Conservation (phyloP, 2,113 vertebrate species). For the Carassius gibelio region DNA sequence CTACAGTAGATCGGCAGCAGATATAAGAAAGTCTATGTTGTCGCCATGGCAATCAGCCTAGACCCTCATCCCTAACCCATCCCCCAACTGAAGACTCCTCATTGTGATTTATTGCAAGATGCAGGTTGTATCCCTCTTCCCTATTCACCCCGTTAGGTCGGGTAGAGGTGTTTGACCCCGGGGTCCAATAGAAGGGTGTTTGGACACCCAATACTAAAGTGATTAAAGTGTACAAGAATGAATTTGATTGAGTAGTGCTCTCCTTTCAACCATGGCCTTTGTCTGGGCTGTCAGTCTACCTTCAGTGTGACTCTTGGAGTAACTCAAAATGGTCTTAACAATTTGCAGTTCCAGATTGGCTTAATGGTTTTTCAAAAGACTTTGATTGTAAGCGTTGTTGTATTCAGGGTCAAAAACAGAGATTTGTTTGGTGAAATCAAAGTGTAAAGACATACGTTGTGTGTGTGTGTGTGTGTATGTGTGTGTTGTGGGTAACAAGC, state of each 20-base stretch:
- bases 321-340: slow-evolving; percentile 48
- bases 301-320: slow-evolving; percentile 10
- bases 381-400: slow-evolving; percentile 37
- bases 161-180: slow-evolving; percentile 3
- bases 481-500: slow-evolving; percentile 58
- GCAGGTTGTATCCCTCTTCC: background rate
- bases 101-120: slow-evolving; percentile 20
- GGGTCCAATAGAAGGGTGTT: slow-evolving; percentile 3
- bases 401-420: background rate
- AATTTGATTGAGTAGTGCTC: slow-evolving; percentile 36
- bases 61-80: slow-evolving; percentile 58
- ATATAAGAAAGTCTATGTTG: slow-evolving; percentile 78
- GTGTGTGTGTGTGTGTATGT: background rate
- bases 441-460: slow-evolving; percentile 36
- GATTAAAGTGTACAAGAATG: slow-evolving; percentile 50
- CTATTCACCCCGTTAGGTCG: slow-evolving; percentile 11
- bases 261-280: slow-evolving; percentile 53
- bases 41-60: slow-evolving; percentile 81
- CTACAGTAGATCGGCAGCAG: slow-evolving; percentile 59
- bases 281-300: slow-evolving; percentile 26
- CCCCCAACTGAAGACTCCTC: background rate
- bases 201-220: slow-evolving; percentile 22
- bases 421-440: slow-evolving; percentile 20
- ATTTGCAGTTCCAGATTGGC: slow-evolving; percentile 52
- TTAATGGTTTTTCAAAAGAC: background rate